A percentile compares a stretch with the other conserved stretches of the same genome.
phyloP scores from a whole-genome alignment of 2,888 invertebrate species.

The Myathropa florea region DNA sequence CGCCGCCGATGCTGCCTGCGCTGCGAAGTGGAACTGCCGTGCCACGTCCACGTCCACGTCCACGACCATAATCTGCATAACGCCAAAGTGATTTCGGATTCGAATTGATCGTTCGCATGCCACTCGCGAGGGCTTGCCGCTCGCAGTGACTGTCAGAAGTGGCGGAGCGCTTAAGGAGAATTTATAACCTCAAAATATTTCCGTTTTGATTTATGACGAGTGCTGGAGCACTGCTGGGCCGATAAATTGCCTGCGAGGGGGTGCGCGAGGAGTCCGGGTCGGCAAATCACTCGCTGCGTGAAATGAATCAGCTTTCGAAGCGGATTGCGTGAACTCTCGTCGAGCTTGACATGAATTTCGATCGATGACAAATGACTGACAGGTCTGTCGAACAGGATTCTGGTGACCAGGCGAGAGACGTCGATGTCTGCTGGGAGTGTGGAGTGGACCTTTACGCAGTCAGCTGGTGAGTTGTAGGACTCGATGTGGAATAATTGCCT shows the following conservation, averaged over 20 bases:
- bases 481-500: too few relatives aligned
- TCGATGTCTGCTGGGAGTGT: neutral
- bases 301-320: neutral
- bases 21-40: too few relatives aligned
- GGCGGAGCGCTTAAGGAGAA: conserved; percentile 22
- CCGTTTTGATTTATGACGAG: conserved; percentile 14
- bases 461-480: too few relatives aligned
- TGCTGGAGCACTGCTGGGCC: neutral
- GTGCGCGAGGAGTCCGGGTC: neutral
- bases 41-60: conserved; percentile 19
- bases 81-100: conserved; percentile 57
- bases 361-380: neutral
- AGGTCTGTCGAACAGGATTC: neutral
- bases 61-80: conserved; percentile 61
- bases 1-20: conserved; percentile 10
- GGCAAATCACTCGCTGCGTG: neutral
- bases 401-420: neutral
- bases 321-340: neutral
- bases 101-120: conserved; percentile 56
- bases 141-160: conserved; percentile 18
- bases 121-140: neutral
- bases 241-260: neutral
- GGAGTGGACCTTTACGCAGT: neutral
- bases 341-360: neutral
- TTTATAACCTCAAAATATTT: conserved; percentile 48